Conservation (phyloP, 1,140 invertebrate species). For the Leptinotarsa defecta region DNA sequence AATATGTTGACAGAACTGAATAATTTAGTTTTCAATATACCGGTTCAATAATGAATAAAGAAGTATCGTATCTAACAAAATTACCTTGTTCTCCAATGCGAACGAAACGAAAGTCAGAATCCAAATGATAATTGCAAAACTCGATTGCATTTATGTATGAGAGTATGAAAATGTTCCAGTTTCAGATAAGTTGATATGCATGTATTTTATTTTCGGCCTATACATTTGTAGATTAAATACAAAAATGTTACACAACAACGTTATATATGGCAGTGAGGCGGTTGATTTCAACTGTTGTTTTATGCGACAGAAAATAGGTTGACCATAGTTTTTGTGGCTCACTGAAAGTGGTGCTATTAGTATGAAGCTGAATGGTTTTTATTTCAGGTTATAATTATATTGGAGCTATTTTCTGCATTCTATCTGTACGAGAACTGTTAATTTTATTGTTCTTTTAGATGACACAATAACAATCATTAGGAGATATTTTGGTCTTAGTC, state of each 20-base stretch:
- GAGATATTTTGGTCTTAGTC: too few species aligned
- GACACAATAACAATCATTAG: too few species aligned
- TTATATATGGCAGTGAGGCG: not conserved
- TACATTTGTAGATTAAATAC: not conserved
- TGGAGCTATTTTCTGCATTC: not conserved
- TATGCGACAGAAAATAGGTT: not conserved
- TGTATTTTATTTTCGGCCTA: not conserved
- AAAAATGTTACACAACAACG: not conserved
- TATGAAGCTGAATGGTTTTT: not conserved
- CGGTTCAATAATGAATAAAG: not conserved
- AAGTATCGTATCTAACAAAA: not conserved
- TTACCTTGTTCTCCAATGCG: not conserved
- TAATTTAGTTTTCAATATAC: not conserved
- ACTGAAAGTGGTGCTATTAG: not conserved
- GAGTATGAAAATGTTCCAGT: not conserved
- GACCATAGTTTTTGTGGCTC: not conserved
- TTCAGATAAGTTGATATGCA: not conserved
- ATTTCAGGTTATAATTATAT: not conserved
- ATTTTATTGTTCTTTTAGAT: too few species aligned
- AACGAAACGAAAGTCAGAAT: conserved; percentile 5
- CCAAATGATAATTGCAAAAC: not conserved
- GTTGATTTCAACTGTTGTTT: not conserved
- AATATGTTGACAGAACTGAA: conserved; percentile 1
- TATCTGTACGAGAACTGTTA: not conserved
- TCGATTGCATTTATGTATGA: not conserved